Base-by-base conservation (phyloP, 2,113 vertebrate species). In the Antigone vipio region DNA sequence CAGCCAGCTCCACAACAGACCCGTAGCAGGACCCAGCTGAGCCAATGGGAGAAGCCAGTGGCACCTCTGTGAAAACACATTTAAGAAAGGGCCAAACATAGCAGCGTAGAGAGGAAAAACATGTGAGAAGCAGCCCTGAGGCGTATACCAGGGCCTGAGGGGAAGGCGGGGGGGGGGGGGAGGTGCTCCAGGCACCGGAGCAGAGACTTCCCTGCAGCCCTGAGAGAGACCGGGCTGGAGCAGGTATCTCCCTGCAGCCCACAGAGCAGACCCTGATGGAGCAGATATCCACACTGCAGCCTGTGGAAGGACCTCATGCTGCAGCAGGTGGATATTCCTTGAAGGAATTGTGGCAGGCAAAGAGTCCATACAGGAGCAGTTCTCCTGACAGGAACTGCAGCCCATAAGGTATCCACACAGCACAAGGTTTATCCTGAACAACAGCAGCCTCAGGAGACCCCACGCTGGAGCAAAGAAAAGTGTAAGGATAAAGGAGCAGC, bases 1-100 rank as follows among this genome's bases (percentile, higher is more conserved):
- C 26, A 58, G n/a, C 11, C 2, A 0, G 44, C 9, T 63, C 88
- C 3, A 0, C 22, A 11, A 21, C 9, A n/a, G 35, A 27, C 40
- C 21, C 2, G 0, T 34, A 30, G 42, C 24, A 34, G 63, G 40
- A 53, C 34, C 78, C 4, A 1, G 5, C 11, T 21, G 16, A 76
- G 47, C 40, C 29, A 23, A 5, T 4, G 0, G 0, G 47, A 45
- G 34, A 47, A 53, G 38, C 6, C 1, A 1, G 63, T 6, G 23
- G 15, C 3, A 1, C 29, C 40, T 30, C 71, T 49, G 29, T 76
- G 30, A 60, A 73, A 66, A 64, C 0, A 0, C 3, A 3, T 58
- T 73, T 58, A 66, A 73, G 32, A 58, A 62, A 69, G 24, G 24
- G 21, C 56, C 69, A 71, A 71, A 49, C 4, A 1, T 2, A 2